Evolutionary conservation across 1,140 invertebrate species (phyloP).

Genomic region (Campodea augens): DNA sequence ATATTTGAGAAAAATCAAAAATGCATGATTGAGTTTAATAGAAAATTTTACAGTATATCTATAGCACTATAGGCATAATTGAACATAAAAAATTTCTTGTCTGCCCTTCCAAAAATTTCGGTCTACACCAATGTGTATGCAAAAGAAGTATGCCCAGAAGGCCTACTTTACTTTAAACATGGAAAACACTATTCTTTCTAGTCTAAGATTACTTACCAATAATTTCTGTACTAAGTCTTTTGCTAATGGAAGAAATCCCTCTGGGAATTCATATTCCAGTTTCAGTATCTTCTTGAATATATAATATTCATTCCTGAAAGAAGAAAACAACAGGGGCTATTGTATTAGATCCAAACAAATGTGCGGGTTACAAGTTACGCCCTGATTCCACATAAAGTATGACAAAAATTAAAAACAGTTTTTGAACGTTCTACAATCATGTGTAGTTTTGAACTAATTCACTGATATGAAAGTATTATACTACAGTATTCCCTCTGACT

Average conservation of each 20-base stretch:
- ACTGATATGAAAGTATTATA: too few species aligned
- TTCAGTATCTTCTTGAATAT: constrained; percentile 92
- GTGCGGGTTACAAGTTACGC: too few species aligned
- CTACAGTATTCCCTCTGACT: too few species aligned
- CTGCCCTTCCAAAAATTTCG: neutral
- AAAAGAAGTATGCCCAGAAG: neutral
- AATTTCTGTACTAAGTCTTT: constrained; percentile 75
- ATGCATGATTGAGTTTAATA: too few species aligned
- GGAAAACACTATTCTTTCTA: constrained; percentile 3
- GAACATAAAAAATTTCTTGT: neutral
- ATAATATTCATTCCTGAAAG: constrained; percentile 69
- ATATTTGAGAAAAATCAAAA: too few species aligned
- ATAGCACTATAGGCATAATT: neutral
- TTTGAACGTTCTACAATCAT: too few species aligned
- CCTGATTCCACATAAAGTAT: too few species aligned
- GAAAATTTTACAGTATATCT: too few species aligned
- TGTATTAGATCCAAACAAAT: too few species aligned
- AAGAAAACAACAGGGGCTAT: too few species aligned
- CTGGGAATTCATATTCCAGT: constrained; percentile 80
- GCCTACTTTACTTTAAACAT: neutral
- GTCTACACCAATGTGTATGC: neutral
- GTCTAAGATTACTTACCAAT: constrained; percentile 33
- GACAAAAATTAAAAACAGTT: too few species aligned
- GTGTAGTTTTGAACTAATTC: too few species aligned
- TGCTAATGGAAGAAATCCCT: constrained; percentile 63